Base-by-base conservation (phyloP, 2,797 vertebrate genomes). In the Schizopygopsis malacanthus region DNA sequence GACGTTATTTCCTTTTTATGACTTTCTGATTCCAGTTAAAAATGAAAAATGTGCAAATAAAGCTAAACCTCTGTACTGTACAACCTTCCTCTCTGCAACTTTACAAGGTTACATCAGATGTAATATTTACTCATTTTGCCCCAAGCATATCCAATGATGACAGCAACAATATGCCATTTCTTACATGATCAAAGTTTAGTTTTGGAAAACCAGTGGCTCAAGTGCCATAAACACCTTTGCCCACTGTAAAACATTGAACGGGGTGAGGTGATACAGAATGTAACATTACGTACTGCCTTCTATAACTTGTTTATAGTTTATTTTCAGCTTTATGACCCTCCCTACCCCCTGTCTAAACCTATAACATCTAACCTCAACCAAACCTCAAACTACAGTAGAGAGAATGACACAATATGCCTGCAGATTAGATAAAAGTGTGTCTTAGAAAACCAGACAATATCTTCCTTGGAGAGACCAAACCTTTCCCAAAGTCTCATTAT, bases 251-350 rank as follows among this genome's bases (percentile, higher is more conserved):
- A 80, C 50, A 72, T 7, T 86, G 56, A 56, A 85, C 52, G 43
- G 50, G 43, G 54, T 80, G 45, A 86, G 81, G 77, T 86, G 84
- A 85, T 83, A 86, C 81, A 50, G 77, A 63, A 86, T 69, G 47
- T 79, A n/a, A 61, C 50, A 86, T 86, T 81, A 81, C 79, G 18
- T 65, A 81, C 28, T 81, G 79, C 10, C 76, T 79, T 85, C 79
- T 50, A 71, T 77, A 80, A 76, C 56, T 79, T 71, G 77, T 75
- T 85, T 85, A 81, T 69, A 52, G 56, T 50, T 79, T 37, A 43
- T 41, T 43, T 81, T 25, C 20, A 12, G 52, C 50, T 75, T 54
- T 63, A 61, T 72, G 11, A 59, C 28, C 12, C 22, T 69, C 50
- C 59, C 56, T 37, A 39, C 20, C 56, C 71, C 43, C 43, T 28